Evolutionary conservation across 2,888 invertebrate genomes (phyloP).

Genomic region (Lordiphosa andalusiaca): DNA sequence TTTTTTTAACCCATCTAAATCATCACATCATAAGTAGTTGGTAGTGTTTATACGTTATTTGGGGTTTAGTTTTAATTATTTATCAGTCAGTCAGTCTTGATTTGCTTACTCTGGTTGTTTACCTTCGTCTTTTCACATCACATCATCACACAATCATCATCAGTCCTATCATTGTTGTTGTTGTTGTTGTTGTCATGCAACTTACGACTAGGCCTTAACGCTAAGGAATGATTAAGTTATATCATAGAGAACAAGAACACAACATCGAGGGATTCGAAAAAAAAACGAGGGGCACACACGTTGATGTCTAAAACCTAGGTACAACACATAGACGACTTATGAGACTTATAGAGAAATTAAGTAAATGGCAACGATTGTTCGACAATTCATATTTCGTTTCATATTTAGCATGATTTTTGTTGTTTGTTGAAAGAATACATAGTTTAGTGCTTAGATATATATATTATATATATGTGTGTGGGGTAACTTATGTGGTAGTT

Average conservation of each 20-base stretch:
- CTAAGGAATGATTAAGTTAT: slow-evolving; percentile 9
- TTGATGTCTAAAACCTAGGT: slow-evolving; percentile 68
- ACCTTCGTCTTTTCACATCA: slow-evolving; percentile 22
- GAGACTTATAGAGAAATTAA: slow-evolving; percentile 60
- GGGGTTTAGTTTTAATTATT: slow-evolving; percentile 16
- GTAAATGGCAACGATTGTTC: slow-evolving; percentile 78
- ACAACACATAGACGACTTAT: slow-evolving; percentile 60
- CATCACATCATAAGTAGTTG: slow-evolving; percentile 42
- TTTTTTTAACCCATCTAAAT: slow-evolving; percentile 49
- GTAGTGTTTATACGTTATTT: slow-evolving; percentile 30
- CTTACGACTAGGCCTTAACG: slow-evolving; percentile 7
- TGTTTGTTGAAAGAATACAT: slow-evolving; percentile 39
- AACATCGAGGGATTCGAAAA: slow-evolving; percentile 54
- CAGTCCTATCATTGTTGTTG: slow-evolving; percentile 11
- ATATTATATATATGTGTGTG: slow-evolving; percentile 19
- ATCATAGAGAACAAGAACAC: slow-evolving; percentile 57
- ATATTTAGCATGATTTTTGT: slow-evolving; percentile 44
- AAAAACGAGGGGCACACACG: slow-evolving; percentile 44
- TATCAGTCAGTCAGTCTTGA: slow-evolving; percentile 65
- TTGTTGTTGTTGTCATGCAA: slow-evolving; percentile 16
- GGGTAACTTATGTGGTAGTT: neutral
- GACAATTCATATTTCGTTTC: slow-evolving; percentile 77
- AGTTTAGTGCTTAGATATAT: slow-evolving; percentile 21
- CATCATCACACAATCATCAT: slow-evolving; percentile 6
- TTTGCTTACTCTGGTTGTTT: slow-evolving; percentile 46